Evolutionary conservation across 2,797 vertebrate genomes (phyloP).

Genomic region (Alectoris magna): DNA sequence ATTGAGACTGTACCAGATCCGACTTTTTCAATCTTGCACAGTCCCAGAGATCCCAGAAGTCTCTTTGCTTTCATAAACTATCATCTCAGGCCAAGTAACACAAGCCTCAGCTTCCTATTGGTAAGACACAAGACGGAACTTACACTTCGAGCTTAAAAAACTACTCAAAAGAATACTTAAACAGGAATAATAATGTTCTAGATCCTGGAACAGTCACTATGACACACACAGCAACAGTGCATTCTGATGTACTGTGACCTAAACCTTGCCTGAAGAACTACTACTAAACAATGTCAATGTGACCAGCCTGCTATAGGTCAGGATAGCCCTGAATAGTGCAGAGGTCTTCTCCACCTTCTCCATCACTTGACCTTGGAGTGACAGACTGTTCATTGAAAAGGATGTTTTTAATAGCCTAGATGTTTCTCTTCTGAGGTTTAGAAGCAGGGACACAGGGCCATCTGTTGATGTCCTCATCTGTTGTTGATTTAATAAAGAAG

Average conservation of each 20-base stretch:
- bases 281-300: fast-evolving
- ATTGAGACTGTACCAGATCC: fast-evolving
- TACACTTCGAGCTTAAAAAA: neutral
- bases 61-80: neutral
- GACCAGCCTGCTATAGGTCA: neutral
- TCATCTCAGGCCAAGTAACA: neutral
- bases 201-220: neutral
- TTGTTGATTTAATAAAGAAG: neutral
- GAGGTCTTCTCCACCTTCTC: neutral
- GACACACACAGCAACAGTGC: neutral
- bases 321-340: neutral
- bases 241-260: neutral
- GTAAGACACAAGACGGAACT: neutral
- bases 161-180: neutral
- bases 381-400: fast-evolving
- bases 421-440: neutral
- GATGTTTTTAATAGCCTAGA: neutral
- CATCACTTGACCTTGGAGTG: neutral
- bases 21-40: neutral
- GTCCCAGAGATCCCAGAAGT: neutral
- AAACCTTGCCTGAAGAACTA: neutral
- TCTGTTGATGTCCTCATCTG: neutral
- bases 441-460: neutral
- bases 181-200: neutral
- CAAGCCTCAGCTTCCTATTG: neutral